phyloP scores from a whole-genome alignment of 2,888 invertebrate genomes.

The Chydorus sphaericus region DNA sequence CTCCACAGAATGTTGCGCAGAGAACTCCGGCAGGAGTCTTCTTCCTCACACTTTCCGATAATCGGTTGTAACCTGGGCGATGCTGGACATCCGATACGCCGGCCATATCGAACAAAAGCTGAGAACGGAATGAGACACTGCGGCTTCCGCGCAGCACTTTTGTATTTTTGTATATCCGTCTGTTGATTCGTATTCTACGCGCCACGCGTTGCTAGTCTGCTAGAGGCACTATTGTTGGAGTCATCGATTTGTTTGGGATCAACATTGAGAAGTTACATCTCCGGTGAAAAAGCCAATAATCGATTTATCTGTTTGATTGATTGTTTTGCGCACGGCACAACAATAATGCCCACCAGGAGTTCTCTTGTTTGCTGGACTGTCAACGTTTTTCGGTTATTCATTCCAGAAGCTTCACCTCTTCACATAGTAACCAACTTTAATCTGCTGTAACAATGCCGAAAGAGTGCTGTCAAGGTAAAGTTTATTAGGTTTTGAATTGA shows the following conservation, averaged over 20 bases:
- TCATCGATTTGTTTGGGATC: background rate
- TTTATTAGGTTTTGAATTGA: background rate
- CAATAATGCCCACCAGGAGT: too few relatives aligned
- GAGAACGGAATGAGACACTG: background rate
- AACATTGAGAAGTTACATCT: background rate
- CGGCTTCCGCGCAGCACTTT: background rate
- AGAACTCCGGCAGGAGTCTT: conserved; percentile 52
- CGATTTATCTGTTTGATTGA: background rate
- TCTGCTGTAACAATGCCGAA: background rate
- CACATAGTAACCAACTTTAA: too few relatives aligned
- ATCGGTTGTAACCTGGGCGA: conserved; percentile 28
- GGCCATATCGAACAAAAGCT: background rate
- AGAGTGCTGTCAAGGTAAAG: conserved; percentile 1
- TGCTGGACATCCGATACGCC: background rate
- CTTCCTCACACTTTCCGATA: conserved; percentile 39
- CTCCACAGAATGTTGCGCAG: conserved; percentile 73
- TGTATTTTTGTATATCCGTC: background rate
- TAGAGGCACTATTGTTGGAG: background rate
- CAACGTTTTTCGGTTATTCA: too few relatives aligned
- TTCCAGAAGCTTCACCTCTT: too few relatives aligned
- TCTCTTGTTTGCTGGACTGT: too few relatives aligned
- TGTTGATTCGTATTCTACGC: background rate
- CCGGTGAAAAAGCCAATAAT: background rate
- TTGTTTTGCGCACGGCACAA: background rate
- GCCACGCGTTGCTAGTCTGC: too few relatives aligned